Evolutionary conservation across 2,113 vertebrate genomes (phyloP).

Genomic region (Gadus chalcogrammus): DNA sequence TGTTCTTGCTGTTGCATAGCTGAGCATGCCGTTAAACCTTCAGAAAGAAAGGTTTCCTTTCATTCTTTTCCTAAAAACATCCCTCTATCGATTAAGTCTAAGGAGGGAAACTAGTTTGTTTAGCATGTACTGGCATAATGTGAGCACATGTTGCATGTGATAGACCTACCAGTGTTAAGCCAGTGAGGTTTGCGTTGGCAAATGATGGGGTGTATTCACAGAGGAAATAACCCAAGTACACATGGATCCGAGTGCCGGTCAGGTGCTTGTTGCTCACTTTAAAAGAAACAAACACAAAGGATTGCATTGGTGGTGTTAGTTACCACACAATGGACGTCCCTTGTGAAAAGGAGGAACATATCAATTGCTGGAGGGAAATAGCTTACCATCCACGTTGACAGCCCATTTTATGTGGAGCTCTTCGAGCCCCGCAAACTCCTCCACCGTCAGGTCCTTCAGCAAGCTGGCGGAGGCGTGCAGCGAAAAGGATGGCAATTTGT

Average conservation of each 20-base stretch:
- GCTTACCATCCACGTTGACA: constrained; percentile 72
- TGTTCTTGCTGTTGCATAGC: no score
- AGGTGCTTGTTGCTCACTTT: constrained; percentile 46
- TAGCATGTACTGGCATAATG: no score
- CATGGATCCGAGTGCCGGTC: neutral
- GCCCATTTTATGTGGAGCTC: constrained; percentile 76
- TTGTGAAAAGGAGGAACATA: neutral
- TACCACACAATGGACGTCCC: neutral
- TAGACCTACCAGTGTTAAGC: constrained; percentile 36
- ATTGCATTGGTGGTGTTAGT: neutral
- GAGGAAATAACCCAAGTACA: rapidly evolving
- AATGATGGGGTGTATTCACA: constrained; percentile 52
- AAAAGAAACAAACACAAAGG: constrained; percentile 18
- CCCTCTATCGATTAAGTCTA: no score
- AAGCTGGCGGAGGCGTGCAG: constrained; percentile 41
- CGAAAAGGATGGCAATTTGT: neutral
- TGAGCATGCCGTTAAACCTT: no score
- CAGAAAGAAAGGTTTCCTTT: no score
- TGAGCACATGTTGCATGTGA: no score
- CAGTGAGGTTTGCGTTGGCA: neutral
- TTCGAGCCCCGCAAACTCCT: neutral
- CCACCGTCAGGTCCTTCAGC: constrained; percentile 39
- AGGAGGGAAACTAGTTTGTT: no score
- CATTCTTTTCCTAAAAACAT: no score
- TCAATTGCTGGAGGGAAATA: neutral